Evolutionary conservation across 2,797 vertebrate species (phyloP).

Genomic region (Pitangus sulphuratus): DNA sequence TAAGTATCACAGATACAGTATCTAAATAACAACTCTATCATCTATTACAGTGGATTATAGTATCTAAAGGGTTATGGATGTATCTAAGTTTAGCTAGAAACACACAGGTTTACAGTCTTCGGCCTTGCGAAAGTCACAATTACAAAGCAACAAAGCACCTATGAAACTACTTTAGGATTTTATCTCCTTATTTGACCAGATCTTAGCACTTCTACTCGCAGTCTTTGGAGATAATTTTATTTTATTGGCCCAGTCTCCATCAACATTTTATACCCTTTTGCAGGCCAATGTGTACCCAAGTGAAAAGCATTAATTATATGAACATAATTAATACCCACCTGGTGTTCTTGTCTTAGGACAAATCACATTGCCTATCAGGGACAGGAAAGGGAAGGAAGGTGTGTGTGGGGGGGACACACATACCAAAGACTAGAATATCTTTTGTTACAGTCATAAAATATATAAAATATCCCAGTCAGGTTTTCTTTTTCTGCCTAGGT

Average conservation of each 20-base stretch:
- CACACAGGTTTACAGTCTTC: not conserved
- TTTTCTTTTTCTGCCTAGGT: not conserved
- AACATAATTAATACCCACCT: not conserved
- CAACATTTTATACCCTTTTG: not conserved
- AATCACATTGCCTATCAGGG: not conserved
- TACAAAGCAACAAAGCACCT: not conserved
- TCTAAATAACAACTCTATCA: not conserved
- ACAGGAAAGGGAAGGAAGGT: not conserved
- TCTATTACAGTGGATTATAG: not conserved
- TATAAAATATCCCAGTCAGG: not conserved
- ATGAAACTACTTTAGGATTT: not conserved
- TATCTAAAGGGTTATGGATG: not conserved
- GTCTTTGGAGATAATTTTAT: not conserved
- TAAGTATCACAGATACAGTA: not conserved
- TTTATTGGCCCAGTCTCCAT: not conserved
- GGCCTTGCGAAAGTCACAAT: not conserved
- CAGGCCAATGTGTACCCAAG: not conserved
- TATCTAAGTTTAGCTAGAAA: not conserved
- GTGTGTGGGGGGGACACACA: not conserved
- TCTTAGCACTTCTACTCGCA: rapidly evolving
- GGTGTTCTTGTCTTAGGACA: not conserved
- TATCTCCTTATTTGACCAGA: not conserved
- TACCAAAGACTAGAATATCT: not conserved
- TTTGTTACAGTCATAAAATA: not conserved
- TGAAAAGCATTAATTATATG: not conserved